A percentile compares a stretch with the other conserved stretches of the same genome.
Conservation (phyloP, 30 jellyfish, hydroid and myxozoan species). For the Chrysaora quinquecirrha region DNA sequence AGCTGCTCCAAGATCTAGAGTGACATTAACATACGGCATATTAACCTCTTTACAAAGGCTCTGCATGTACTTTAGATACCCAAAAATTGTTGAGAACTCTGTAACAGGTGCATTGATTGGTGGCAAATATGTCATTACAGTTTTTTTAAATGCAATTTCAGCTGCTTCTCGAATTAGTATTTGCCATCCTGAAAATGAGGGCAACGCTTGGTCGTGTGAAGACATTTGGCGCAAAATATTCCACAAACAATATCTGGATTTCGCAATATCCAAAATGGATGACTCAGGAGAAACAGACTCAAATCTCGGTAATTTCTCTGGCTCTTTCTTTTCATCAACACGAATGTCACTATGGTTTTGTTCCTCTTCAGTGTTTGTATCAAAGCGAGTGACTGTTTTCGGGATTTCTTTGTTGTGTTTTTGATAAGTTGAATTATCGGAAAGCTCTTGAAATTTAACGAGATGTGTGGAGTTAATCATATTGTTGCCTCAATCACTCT, state of each 20-base stretch:
- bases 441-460: constrained; percentile 18
- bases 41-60: constrained; percentile 2
- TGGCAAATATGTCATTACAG: constrained; percentile 35
- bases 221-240: not conserved
- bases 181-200: constrained; percentile 16
- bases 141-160: constrained; percentile 1
- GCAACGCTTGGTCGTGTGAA: constrained; percentile 12
- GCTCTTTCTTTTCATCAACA: not conserved
- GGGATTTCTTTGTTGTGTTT: constrained; percentile 1
- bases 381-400: not conserved
- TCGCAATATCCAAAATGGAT: too few relatives aligned
- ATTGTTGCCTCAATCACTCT: not conserved
- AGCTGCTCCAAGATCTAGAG: constrained; percentile 66
- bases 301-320: too few relatives aligned
- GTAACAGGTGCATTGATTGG: constrained; percentile 34
- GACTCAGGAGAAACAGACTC: not conserved
- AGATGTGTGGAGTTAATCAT: constrained; percentile 19
- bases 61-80: not conserved
- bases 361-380: not conserved
- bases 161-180: not conserved
- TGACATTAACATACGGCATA: constrained; percentile 43
- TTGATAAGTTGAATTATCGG: not conserved
- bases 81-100: constrained; percentile 11
- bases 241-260: too few relatives aligned
- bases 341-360: constrained; percentile 16